Base-by-base conservation (phyloP, 2,888 invertebrate species). In the Lepidocyrtoides sp. region DNA sequence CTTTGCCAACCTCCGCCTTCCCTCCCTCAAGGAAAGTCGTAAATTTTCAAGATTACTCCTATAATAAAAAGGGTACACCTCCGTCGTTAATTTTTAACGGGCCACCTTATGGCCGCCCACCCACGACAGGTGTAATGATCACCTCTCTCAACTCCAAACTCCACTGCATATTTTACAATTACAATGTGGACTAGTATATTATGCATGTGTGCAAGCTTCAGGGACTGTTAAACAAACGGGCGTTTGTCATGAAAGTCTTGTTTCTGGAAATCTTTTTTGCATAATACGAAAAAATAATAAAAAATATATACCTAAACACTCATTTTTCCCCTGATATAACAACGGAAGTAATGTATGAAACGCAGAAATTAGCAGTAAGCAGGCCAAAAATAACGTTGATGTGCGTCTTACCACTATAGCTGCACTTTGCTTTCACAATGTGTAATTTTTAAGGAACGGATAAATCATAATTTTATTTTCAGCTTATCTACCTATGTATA, bases 91-190 rank as follows among this genome's bases (percentile, higher is more conserved):
- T 87, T 79, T 63, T 60, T 79, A 79, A 57, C 85, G 57, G 85
- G 85, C 54, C 54, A 85, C 85, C 69, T 84, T 54, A 75, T 20
- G 51, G 44, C 77, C 87, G 87, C 79, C 87, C 87, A 87, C 87
- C 87, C 87, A 87, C 75, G 75, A 79, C 87, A 87, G 63, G 86
- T 86, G 72, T 86, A 86, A 86, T 86, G 85, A 86, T 86, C 85
- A 60, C 85, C 44, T 86, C 41, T 54, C 36, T 8, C 29, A n/a
- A n/a, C n/a, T n/a, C n/a, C n/a, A n/a, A n/a, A 5, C 12, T 41
- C 41, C 69, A 20, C 20, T 41, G 41, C 20, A 26, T 81, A 32
- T 26, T 36, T 20, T 81, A 41, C 36, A 57, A 20, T 81, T 20
- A 36, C 32, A 57, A 41, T n/a, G n/a, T n/a, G n/a, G n/a, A n/a